Conservation (phyloP, 1,140 invertebrate genomes). For the Hylaeus anthracinus region DNA sequence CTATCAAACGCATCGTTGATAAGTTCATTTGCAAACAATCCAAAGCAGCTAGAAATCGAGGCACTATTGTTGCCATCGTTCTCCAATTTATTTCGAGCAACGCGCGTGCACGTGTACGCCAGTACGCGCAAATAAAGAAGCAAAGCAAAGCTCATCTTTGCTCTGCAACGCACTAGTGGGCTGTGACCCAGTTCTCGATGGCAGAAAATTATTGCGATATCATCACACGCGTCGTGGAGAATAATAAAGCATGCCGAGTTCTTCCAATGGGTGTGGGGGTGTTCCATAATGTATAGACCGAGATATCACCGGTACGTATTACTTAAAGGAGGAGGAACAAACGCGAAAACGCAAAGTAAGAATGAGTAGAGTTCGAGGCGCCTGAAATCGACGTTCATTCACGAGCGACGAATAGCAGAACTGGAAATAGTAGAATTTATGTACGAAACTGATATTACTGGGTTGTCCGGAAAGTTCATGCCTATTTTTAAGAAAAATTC, state of each 20-base stretch:
- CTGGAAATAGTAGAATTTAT: too few relatives aligned
- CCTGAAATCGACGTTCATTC: background rate
- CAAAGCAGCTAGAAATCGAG: too few relatives aligned
- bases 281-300: constrained; percentile 24
- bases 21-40: too few relatives aligned
- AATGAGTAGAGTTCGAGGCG: background rate
- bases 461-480: too few relatives aligned
- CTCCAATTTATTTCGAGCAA: too few relatives aligned
- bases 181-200: constrained; percentile 35
- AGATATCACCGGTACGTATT: constrained; percentile 6
- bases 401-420: too few relatives aligned
- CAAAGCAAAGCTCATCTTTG: background rate
- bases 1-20: too few relatives aligned
- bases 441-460: too few relatives aligned
- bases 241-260: constrained; percentile 25
- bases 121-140: background rate
- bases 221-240: constrained; percentile 14
- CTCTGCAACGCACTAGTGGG: constrained; percentile 13
- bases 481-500: too few relatives aligned
- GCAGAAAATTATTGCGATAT: constrained; percentile 35
- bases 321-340: background rate
- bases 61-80: too few relatives aligned
- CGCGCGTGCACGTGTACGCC: too few relatives aligned
- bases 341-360: too few relatives aligned
- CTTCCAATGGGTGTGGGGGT: constrained; percentile 30